Conservation (phyloP, 2,113 vertebrate genomes). For the Elachura formosa region DNA sequence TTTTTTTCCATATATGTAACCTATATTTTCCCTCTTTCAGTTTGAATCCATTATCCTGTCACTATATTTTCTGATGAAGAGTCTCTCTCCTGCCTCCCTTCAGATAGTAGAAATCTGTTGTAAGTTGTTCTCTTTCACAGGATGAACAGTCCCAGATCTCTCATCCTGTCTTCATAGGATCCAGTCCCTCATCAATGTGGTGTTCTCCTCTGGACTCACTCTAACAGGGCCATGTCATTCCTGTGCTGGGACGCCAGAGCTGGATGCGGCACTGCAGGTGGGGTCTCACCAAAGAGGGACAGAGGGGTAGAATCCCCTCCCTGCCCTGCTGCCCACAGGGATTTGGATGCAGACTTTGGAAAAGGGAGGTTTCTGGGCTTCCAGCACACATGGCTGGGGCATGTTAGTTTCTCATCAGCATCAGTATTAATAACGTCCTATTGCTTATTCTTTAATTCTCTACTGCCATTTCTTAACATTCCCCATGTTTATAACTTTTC, state of each 20-base stretch:
- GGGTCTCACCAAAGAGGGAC: background rate
- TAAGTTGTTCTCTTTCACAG: background rate
- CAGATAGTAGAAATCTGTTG: background rate
- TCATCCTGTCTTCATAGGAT: background rate
- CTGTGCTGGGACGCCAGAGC: background rate
- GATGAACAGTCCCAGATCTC: background rate
- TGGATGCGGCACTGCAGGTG: background rate
- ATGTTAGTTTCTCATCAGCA: background rate
- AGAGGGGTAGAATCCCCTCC: background rate
- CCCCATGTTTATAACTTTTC: background rate
- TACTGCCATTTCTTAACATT: background rate
- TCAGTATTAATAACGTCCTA: background rate
- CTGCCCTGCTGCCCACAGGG: background rate
- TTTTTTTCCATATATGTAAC: background rate
- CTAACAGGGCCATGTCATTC: background rate
- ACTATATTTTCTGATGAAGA: background rate
- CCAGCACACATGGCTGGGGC: rapidly evolving
- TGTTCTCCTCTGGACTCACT: rapidly evolving
- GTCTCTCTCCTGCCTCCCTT: background rate
- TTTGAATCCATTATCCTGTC: background rate
- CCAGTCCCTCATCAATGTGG: background rate
- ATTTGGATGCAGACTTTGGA: background rate
- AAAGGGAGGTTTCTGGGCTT: background rate
- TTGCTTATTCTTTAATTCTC: background rate
- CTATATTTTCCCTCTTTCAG: background rate